phyloP scores from a whole-genome alignment of 2,113 vertebrate species.

The Vulpes ferrilata region DNA sequence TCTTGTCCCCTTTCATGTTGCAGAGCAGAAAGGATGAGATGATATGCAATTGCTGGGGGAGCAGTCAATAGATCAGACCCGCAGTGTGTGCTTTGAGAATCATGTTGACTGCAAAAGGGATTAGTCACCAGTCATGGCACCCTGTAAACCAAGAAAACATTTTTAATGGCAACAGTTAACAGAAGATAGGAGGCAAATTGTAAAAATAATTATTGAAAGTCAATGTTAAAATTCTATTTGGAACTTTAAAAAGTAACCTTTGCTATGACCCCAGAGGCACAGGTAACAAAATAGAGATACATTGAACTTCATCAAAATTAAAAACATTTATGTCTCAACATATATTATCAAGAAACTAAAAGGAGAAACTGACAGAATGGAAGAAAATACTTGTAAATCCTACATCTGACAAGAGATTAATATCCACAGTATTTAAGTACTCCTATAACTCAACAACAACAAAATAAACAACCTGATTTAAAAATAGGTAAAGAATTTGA shows the following conservation, averaged over 20 bases:
- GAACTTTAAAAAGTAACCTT: constrained; percentile 32
- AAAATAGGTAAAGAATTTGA: not conserved
- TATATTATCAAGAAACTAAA: not conserved
- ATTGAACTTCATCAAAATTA: not conserved
- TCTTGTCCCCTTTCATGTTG: not conserved
- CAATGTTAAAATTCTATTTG: constrained; percentile 32
- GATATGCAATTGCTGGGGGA: not conserved
- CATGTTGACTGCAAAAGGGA: not conserved
- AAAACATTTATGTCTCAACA: not conserved
- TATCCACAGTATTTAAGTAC: not conserved
- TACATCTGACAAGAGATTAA: not conserved
- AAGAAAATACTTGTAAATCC: not conserved
- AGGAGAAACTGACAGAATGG: not conserved
- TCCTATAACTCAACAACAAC: not conserved
- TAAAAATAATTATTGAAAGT: constrained; percentile 29
- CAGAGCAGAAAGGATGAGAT: not conserved
- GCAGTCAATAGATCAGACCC: not conserved
- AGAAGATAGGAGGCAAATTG: not conserved
- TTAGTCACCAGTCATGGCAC: not conserved
- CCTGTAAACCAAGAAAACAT: not conserved
- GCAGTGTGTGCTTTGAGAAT: not conserved
- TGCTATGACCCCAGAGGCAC: not conserved
- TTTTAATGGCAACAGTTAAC: not conserved
- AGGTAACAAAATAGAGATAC: not conserved
- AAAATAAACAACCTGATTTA: not conserved